Conservation (phyloP, 2,113 vertebrate species). For the Lampris incognitus region DNA sequence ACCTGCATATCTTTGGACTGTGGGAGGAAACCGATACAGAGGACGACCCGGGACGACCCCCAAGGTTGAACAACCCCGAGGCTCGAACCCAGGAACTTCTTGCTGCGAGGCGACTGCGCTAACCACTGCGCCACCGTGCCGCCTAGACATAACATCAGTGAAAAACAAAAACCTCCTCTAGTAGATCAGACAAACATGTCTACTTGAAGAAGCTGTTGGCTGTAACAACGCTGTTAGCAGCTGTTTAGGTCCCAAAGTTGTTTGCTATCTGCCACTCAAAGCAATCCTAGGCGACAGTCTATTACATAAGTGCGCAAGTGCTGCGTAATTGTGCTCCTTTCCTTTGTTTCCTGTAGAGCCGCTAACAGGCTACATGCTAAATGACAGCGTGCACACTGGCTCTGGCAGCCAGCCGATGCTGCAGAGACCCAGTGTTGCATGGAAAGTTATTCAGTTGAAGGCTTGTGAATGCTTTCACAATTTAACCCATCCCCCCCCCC, state of each 20-base stretch:
- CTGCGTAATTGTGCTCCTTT: conserved; percentile 20
- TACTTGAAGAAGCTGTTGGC: background rate
- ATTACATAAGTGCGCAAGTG: conserved; percentile 30
- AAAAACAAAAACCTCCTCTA: background rate
- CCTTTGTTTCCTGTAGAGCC: conserved; percentile 1
- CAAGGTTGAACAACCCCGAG: no score
- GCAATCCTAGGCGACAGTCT: conserved; percentile 38
- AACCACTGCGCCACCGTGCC: no score
- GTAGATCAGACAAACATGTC: background rate
- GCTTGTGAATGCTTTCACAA: conserved; percentile 3
- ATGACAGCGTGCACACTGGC: conserved; percentile 62
- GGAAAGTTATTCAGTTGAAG: conserved; percentile 56
- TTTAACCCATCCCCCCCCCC: no score
- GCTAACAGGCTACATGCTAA: conserved; percentile 40
- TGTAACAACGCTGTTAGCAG: conserved; percentile 3
- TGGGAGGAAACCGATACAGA: no score
- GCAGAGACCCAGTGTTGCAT: conserved; percentile 33
- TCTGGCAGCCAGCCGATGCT: conserved; percentile 57
- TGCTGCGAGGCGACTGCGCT: no score
- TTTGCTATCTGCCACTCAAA: conserved; percentile 12
- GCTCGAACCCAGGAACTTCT: no score
- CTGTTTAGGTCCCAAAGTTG: conserved; percentile 26
- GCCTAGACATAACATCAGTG: background rate
- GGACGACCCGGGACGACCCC: no score
- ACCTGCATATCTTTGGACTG: no score